A percentile compares a stretch with the other conserved stretches of the same genome.
phyloP scores from a whole-genome alignment of 2,888 invertebrate species.

The Amphipoea oculea region DNA sequence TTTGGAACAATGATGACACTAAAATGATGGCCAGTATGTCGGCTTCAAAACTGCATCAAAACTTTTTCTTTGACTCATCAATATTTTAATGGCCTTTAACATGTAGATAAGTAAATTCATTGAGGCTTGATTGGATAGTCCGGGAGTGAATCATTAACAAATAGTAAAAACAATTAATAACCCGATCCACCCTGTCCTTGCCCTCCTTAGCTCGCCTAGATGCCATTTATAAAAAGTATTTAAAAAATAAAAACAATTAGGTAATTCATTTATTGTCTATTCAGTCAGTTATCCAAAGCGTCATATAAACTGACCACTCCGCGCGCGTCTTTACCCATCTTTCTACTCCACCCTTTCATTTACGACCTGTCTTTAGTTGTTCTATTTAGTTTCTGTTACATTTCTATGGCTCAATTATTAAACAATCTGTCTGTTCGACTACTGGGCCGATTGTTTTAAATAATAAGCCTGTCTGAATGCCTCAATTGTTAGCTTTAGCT shows the following conservation, averaged over 20 bases:
- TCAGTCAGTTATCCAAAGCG: background rate
- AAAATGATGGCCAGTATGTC: background rate
- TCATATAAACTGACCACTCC: slow-evolving; percentile 31
- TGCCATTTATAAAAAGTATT: no score
- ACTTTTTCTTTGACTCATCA: background rate
- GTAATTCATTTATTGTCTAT: background rate
- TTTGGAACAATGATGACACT: background rate
- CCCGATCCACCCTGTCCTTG: background rate
- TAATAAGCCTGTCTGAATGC: slow-evolving; percentile 38
- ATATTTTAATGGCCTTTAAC: background rate
- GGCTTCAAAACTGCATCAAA: background rate
- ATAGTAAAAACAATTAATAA: background rate
- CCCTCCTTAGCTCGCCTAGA: background rate
- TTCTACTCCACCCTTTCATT: slow-evolving; percentile 38
- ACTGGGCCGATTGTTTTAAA: slow-evolving; percentile 42
- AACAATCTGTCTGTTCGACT: slow-evolving; percentile 39
- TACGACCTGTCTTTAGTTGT: slow-evolving; percentile 30
- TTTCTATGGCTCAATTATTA: slow-evolving; percentile 55
- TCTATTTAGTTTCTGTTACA: slow-evolving; percentile 29
- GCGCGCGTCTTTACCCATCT: background rate
- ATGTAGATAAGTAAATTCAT: background rate
- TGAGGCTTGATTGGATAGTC: background rate
- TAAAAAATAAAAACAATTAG: background rate
- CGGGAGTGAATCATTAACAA: background rate
- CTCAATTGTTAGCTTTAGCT: slow-evolving; percentile 44